Evolutionary conservation across 2,888 invertebrate species (phyloP).

Genomic region (Hemicrepidius hirtus): DNA sequence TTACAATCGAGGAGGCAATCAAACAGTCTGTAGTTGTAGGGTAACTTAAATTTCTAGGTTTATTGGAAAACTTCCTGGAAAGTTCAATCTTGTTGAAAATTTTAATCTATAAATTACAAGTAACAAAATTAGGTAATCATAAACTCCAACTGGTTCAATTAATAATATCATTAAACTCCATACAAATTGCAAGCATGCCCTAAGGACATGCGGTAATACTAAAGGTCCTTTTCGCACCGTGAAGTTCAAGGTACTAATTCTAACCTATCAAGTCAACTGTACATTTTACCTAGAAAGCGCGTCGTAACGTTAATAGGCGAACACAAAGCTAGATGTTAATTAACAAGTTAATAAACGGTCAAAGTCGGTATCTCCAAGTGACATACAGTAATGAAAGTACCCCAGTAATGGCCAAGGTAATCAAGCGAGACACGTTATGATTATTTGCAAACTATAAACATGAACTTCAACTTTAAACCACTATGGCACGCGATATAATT

Average conservation of each 20-base stretch:
- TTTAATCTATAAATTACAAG: no score
- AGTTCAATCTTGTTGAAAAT: not conserved
- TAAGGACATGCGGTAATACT: not conserved
- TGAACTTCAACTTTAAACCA: conserved; percentile 1
- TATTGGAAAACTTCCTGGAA: not conserved
- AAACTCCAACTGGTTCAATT: not conserved
- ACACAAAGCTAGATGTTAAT: conserved; percentile 29
- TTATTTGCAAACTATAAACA: conserved; percentile 15
- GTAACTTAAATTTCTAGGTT: not conserved
- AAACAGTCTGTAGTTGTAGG: no score
- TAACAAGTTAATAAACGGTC: conserved; percentile 23
- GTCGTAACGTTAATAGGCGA: conserved; percentile 21
- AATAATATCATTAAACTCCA: conserved; percentile 3
- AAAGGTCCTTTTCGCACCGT: conserved; percentile 6
- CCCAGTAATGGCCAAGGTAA: conserved; percentile 14
- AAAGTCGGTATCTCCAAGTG: conserved; percentile 9
- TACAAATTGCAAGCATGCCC: not conserved
- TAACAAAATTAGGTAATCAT: not conserved
- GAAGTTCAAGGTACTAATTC: conserved; percentile 21
- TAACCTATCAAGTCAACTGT: conserved; percentile 10
- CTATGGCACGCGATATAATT: not conserved
- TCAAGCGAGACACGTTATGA: conserved; percentile 17
- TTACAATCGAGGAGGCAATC: not conserved
- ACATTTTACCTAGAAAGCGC: conserved; percentile 5
- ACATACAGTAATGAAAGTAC: not conserved